Evolutionary conservation across 2,888 invertebrate species (phyloP).

Genomic region (Halictus ligatus): DNA sequence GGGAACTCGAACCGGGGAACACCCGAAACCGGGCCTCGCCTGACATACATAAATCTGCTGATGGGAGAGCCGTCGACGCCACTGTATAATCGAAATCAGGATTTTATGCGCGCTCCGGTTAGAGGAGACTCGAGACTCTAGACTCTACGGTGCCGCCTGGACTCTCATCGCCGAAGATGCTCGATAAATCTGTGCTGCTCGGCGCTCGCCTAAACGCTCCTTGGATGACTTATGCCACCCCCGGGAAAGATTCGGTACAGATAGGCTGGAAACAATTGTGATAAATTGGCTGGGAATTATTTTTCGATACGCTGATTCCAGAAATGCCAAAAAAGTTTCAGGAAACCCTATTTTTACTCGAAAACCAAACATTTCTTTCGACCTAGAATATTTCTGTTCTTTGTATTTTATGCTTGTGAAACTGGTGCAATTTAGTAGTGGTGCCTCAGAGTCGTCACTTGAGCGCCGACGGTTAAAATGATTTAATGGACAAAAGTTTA

Average conservation of each 20-base stretch:
- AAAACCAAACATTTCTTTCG: too few relatives aligned
- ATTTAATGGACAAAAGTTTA: too few relatives aligned
- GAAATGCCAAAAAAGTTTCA: too few relatives aligned
- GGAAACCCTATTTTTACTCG: too few relatives aligned
- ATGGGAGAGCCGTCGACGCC: constrained; percentile 42
- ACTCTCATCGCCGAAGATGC: not conserved
- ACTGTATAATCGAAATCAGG: constrained; percentile 64
- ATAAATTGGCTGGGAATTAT: not conserved
- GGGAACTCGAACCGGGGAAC: not conserved
- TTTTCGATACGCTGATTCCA: too few relatives aligned
- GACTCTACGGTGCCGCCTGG: not conserved
- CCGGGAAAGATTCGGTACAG: not conserved
- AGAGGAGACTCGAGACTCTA: not conserved
- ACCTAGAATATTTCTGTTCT: too few relatives aligned
- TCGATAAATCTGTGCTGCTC: constrained; percentile 35
- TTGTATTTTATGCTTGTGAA: not conserved
- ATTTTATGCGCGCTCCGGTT: constrained; percentile 54
- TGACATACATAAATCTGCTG: constrained; percentile 61
- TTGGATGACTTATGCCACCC: not conserved
- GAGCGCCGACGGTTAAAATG: too few relatives aligned
- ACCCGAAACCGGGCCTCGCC: not conserved
- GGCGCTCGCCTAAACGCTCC: not conserved
- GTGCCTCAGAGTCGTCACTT: too few relatives aligned
- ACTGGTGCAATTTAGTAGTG: too few relatives aligned
- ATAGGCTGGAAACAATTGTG: not conserved